Evolutionary conservation across 2,113 vertebrate species (phyloP), one percentile per base, ranked within the genome.

Genomic region (Cyprinodon tularosa): DNA sequence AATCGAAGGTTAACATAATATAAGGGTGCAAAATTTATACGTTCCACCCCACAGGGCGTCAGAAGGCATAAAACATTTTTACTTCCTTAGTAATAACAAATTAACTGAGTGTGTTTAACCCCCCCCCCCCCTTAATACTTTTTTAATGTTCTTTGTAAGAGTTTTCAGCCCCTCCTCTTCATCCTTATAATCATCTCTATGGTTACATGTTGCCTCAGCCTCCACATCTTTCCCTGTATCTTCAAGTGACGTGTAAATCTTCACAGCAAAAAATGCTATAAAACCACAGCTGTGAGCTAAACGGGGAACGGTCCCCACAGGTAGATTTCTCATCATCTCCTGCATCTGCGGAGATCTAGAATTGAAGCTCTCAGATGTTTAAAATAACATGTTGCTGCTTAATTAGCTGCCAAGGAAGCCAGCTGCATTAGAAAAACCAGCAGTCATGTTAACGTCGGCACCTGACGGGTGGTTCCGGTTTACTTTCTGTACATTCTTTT

Each of bases 361-460:
- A 65, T 15, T 59, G 39, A 79, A 71, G 73, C 38, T 60, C 45
- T 73, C 68, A 29, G 66, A 39, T 3, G 61, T 60, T 75, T 73
- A 71, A 78, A 76, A 78, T 67, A 72, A 74, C 13, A n/a, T 50
- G 47, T 53, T 11, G 37, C 65, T 50, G n/a, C 37, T 78, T 72
- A 75, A 72, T 75, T 69, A 69, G 11, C 68, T 66, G 76, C 37
- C 29, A 17, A 10, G 53, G 62, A 68, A 53, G 14, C 77, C 22
- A 29, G 12, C 59, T 1, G 29, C 40, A 39, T 4, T 3, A 6
- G 38, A 36, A 14, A 12, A 39, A 36, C 8, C 37, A 22, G 47
- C 36, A 38, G 50, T 59, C 68, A 29, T 48, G 66, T 53, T 68
- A 14, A 4, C 0, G 44, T 42, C 60, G n/a, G 38, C 72, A 45